phyloP scores from a whole-genome alignment of 2,797 vertebrate species.

The Melanotaenia pygmaea region DNA sequence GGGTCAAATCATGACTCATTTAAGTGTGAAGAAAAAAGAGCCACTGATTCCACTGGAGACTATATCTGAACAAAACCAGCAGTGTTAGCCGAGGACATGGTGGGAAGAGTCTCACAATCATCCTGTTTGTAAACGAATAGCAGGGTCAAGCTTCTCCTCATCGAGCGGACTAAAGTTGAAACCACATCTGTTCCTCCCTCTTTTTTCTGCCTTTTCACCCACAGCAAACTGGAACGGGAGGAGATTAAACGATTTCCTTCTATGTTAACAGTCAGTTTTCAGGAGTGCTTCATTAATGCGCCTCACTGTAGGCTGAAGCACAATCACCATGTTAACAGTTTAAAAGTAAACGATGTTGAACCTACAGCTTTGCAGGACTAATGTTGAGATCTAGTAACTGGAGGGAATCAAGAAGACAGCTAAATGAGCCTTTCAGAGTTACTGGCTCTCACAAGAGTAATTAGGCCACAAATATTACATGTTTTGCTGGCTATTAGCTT shows the following conservation, averaged over 20 bases:
- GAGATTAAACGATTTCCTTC: background rate
- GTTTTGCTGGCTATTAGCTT: conserved; percentile 15
- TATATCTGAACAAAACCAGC: background rate
- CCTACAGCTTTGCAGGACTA: background rate
- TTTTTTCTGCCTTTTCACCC: background rate
- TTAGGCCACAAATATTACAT: conserved; percentile 12
- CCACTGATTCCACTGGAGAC: background rate
- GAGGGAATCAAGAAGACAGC: background rate
- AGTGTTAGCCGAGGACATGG: background rate
- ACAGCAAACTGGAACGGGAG: conserved; percentile 14
- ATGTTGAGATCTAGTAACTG: background rate
- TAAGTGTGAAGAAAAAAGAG: background rate
- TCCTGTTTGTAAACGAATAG: background rate
- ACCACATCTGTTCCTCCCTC: conserved; percentile 21
- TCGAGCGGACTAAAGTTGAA: conserved; percentile 5
- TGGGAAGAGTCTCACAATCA: background rate
- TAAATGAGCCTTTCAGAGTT: background rate
- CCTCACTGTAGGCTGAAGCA: background rate
- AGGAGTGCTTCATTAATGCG: too few relatives aligned
- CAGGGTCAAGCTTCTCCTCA: background rate
- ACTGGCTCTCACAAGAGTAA: background rate
- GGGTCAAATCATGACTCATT: conserved; percentile 4
- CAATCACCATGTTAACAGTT: background rate
- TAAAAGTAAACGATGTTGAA: background rate
- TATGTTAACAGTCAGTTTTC: background rate